Conservation (phyloP, 2,113 vertebrate genomes). For the Odobenus rosmarus region DNA sequence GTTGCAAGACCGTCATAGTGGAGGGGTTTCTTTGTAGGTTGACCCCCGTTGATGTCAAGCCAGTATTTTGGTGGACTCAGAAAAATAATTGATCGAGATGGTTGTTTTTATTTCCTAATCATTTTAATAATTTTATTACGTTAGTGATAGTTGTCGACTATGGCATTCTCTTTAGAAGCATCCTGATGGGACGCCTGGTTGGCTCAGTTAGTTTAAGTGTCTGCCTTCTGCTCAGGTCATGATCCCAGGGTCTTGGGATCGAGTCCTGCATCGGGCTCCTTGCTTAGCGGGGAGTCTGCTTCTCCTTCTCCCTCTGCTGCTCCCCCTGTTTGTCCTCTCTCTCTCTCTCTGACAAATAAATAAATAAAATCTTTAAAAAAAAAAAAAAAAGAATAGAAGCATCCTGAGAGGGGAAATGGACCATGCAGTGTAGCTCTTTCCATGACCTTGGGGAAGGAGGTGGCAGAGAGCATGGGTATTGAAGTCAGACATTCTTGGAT, state of each 20-base stretch:
- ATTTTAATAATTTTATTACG: neutral
- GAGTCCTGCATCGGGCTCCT: too few relatives aligned
- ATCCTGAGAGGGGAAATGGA: neutral
- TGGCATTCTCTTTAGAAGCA: neutral
- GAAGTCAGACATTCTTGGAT: neutral
- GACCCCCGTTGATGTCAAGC: neutral
- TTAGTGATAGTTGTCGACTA: neutral
- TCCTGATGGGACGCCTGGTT: too few relatives aligned
- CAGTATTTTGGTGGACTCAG: neutral
- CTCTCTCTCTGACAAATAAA: too few relatives aligned
- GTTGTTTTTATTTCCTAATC: neutral
- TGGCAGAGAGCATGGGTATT: neutral
- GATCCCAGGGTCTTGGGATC: too few relatives aligned
- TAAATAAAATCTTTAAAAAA: too few relatives aligned
- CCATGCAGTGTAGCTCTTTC: rapidly evolving
- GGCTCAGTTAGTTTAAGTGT: too few relatives aligned
- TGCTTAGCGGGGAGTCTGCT: too few relatives aligned
- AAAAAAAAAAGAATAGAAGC: neutral
- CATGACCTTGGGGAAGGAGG: neutral
- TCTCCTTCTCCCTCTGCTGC: too few relatives aligned
- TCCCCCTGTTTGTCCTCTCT: too few relatives aligned
- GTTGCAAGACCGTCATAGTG: neutral
- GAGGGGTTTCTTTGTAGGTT: neutral
- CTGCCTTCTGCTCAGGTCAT: too few relatives aligned
- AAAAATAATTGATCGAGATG: neutral